Conservation (phyloP, 2,113 vertebrate genomes). For the Ptilonorhynchus violaceus region DNA sequence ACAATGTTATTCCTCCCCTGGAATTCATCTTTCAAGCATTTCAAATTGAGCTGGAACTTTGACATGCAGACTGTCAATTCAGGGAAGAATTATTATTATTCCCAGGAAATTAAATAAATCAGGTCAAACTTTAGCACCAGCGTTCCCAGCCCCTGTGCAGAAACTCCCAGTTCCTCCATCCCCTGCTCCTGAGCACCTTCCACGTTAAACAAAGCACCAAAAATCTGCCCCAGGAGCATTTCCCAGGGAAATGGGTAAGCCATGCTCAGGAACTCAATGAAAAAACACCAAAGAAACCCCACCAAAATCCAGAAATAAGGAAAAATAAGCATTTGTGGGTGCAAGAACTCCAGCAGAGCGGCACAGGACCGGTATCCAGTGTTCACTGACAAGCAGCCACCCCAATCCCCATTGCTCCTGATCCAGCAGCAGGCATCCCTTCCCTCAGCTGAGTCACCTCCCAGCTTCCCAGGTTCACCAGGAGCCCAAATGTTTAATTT, state of each 20-base stretch:
- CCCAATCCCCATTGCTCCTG: rapidly evolving
- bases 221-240: not conserved
- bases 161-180: not conserved
- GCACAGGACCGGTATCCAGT: rapidly evolving
- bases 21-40: conserved; percentile 43
- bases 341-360: not conserved
- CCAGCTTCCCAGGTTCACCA: not conserved
- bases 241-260: not conserved
- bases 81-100: conserved; percentile 4
- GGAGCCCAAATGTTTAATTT: not conserved
- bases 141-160: not conserved
- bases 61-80: conserved; percentile 23
- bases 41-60: conserved; percentile 49
- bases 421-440: not conserved
- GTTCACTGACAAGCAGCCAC: not conserved
- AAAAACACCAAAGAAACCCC: not conserved
- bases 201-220: not conserved
- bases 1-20: conserved; percentile 1
- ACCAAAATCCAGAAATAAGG: not conserved
- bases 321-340: rapidly evolving
- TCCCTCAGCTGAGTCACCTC: not conserved
- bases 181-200: not conserved
- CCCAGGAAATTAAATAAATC: conserved; percentile 37
- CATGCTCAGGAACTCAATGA: not conserved
- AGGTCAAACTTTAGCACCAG: not conserved